These are phyloP conservation scores for Chaetodon auriga DNA, from an alignment of 2,113 vertebrate species.

Conservation along the genomic window DNA sequence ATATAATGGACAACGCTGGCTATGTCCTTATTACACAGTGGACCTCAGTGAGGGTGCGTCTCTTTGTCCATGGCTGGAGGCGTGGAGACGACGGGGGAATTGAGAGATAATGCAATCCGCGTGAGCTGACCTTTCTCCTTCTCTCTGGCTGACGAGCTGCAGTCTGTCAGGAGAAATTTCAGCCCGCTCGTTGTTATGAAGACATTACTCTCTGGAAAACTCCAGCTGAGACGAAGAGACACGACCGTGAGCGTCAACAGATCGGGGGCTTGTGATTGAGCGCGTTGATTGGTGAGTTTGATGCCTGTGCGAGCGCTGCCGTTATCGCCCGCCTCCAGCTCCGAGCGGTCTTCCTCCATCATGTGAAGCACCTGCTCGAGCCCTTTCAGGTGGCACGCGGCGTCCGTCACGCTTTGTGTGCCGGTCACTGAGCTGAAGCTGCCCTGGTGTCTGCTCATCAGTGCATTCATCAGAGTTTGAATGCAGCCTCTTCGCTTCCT, in stretches of 20 bases:
- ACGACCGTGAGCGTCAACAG: not conserved
- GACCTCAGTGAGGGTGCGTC: not conserved
- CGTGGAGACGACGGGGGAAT: conserved; percentile 3
- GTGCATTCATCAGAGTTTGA: not conserved
- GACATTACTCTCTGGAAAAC: conserved; percentile 18
- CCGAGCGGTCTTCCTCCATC: conserved; percentile 52
- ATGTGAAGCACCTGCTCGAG: conserved; percentile 54
- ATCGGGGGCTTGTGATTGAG: conserved; percentile 15
- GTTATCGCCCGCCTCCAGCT: conserved; percentile 59
- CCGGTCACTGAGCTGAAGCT: not conserved
- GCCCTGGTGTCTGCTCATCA: not conserved
- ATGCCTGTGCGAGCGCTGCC: not conserved
- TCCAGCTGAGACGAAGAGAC: not conserved
- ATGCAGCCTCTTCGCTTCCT: not conserved
- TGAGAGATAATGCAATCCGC: conserved; percentile 38
- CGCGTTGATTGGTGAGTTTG: conserved; percentile 24
- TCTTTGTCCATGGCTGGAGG: not conserved
- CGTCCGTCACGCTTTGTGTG: conserved; percentile 47
- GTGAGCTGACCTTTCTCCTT: conserved; percentile 62
- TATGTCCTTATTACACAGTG: not conserved
- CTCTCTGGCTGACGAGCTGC: conserved; percentile 28
- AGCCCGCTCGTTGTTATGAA: not conserved
- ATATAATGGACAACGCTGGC: conserved; percentile 9
- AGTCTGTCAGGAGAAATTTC: conserved; percentile 53
- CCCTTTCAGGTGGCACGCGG: conserved; percentile 41